phyloP scores from a whole-genome alignment of 2,888 invertebrate genomes.

The Anarsia innoxiella region DNA sequence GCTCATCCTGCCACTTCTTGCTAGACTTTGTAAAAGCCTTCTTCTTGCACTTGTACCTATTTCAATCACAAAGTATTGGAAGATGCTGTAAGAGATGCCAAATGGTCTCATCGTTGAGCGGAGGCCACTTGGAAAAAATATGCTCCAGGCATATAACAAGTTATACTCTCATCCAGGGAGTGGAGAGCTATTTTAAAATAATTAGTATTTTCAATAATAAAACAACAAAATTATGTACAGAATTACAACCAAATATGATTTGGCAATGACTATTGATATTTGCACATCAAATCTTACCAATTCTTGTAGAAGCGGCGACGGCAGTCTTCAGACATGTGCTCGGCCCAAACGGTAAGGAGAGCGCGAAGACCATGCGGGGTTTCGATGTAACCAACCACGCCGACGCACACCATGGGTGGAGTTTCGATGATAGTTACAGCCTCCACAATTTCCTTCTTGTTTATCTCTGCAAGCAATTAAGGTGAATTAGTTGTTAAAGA shows the following conservation, averaged over 20 bases:
- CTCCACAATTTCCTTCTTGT: conserved; percentile 99
- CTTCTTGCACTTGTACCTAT: conserved; percentile 99
- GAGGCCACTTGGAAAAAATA: conserved; percentile 73
- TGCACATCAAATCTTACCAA: no score
- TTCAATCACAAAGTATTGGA: conserved; percentile 40
- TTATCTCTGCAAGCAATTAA: conserved; percentile 91
- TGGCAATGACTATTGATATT: no score
- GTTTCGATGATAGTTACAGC: conserved; percentile 98
- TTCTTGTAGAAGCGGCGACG: conserved; percentile 99
- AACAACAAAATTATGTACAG: no score
- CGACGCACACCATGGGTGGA: conserved; percentile 98
- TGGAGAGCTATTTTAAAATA: conserved; percentile 75
- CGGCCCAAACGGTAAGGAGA: conserved; percentile 97
- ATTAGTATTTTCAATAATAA: not conserved
- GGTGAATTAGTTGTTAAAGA: no score
- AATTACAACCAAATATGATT: not conserved
- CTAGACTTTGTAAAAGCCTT: conserved; percentile 99
- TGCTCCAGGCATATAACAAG: conserved; percentile 42
- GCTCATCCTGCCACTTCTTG: conserved; percentile 99
- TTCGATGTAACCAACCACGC: conserved; percentile 98
- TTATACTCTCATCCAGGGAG: conserved; percentile 80
- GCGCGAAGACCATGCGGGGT: conserved; percentile 98
- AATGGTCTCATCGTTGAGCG: conserved; percentile 83
- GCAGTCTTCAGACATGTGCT: conserved; percentile 99
- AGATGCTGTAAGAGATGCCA: conserved; percentile 68